Percentiles rank a stretch among this genome's conserved stretches.
Conservation (phyloP, 2,113 vertebrate species). For the Macaca mulatta region DNA sequence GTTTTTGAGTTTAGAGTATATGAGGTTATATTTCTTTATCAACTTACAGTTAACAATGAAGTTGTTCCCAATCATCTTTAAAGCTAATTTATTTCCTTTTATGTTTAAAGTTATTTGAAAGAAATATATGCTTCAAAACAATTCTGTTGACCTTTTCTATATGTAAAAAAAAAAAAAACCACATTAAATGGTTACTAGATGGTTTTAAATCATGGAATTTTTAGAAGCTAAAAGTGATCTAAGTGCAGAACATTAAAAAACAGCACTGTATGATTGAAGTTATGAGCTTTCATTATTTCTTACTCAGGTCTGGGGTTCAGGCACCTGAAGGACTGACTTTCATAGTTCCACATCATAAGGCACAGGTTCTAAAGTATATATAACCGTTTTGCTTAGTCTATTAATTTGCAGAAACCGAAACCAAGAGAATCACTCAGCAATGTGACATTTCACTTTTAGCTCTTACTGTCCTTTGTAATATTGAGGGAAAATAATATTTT, state of each 20-base stretch:
- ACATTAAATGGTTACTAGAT: neutral
- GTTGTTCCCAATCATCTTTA: neutral
- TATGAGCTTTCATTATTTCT: neutral
- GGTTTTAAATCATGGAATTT: neutral
- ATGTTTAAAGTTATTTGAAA: neutral
- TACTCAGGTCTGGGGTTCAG: neutral
- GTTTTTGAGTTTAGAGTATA: neutral
- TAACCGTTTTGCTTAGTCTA: conserved; percentile 8
- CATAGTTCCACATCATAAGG: neutral
- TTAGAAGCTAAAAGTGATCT: neutral
- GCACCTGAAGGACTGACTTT: neutral
- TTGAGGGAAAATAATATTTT: neutral
- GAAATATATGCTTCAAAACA: neutral
- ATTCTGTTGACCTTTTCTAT: neutral
- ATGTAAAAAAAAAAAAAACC: neutral
- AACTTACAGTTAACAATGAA: neutral
- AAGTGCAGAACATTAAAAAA: neutral
- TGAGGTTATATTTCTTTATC: neutral
- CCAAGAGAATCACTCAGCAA: neutral
- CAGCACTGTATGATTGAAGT: neutral
- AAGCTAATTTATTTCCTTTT: neutral
- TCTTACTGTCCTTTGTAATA: neutral
- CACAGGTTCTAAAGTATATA: neutral
- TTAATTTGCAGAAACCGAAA: conserved; percentile 32
- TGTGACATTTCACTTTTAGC: neutral